Evolutionary conservation across 2,888 invertebrate species (phyloP), one percentile per base, ranked within the genome.

Genomic region (Quadroppia sp.): DNA sequence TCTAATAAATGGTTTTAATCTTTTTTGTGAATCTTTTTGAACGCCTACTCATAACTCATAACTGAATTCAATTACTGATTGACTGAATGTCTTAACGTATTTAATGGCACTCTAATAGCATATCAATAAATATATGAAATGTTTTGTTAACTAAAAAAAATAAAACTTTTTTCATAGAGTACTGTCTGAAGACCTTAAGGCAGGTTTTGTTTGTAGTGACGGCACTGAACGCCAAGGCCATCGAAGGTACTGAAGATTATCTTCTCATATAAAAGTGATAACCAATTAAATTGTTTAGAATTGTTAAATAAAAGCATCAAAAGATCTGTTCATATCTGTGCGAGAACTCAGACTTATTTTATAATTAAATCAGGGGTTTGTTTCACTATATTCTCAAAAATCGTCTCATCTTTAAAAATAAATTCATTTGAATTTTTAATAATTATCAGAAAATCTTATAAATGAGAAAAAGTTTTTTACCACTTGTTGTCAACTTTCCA

Each of bases 191-290:
- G 53, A n/a, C 53, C 53, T 53, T 53, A 53, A 9, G 25, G 23
- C 59, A 61, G 59, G 59, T 61, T 61, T 61, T 61, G 59, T 61
- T 61, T 61, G 6, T 61, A 61, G n/a, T 61, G 59, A 61, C 59
- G 59, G 59, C 59, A 61, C 59, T 61, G 59, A 61, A 61, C 32
- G 32, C 32, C 59, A 61, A 61, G 59, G 59, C 20, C 59, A 61
- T 25, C 7, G 32, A n/a, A 17, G 17, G 25, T 13, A 32, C 2
- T 32, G 59, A 61, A 61, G 59, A 61, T 61, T 61, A 61, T 61
- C 59, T 28, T 25, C 25, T 25, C 53, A 25, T 61, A 61, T 28
- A 59, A 61, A 32, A 61, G 59, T 61, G 59, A 61, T 61, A 61
- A 61, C 59, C 59, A 61, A 61, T 61, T 32, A 53, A 20, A 53